phyloP scores from a whole-genome alignment of 2,113 vertebrate species.

The Copsychus sechellarum region DNA sequence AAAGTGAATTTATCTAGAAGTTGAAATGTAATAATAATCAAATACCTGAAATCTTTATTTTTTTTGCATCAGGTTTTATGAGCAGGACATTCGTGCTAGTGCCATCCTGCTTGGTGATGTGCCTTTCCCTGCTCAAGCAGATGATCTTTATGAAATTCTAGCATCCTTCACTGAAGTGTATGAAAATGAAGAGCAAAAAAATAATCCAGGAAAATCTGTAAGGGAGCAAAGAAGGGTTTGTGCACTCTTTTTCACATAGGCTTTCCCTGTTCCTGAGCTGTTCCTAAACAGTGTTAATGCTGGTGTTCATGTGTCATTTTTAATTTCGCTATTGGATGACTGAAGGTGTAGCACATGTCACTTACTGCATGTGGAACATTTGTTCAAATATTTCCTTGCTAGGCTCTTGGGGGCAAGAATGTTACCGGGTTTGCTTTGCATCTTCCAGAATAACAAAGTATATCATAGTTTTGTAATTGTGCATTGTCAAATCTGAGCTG shows the following conservation, averaged over 20 bases:
- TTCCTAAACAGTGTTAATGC: neutral
- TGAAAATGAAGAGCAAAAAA: slow-evolving; percentile 71
- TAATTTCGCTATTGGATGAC: neutral
- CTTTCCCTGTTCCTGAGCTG: neutral
- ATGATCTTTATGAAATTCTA: slow-evolving; percentile 86
- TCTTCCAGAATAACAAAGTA: neutral
- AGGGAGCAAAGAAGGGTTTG: slow-evolving; percentile 57
- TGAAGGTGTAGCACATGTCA: neutral
- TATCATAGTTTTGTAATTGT: neutral
- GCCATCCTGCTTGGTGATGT: slow-evolving; percentile 90
- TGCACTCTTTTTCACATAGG: neutral
- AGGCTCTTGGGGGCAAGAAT: neutral
- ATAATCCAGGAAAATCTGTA: slow-evolving; percentile 54
- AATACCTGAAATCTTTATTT: neutral
- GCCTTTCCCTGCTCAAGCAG: slow-evolving; percentile 81
- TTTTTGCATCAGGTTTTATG: slow-evolving; percentile 84
- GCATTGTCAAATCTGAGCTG: neutral
- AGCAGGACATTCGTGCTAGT: slow-evolving; percentile 86
- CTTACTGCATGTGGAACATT: neutral
- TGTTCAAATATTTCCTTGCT: neutral
- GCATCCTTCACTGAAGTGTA: slow-evolving; percentile 88
- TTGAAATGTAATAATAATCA: neutral
- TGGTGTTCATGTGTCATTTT: neutral
- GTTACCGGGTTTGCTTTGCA: neutral
- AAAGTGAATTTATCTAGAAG: neutral